Conservation (phyloP, 1,140 invertebrate genomes). For the Drosophila suzukii region DNA sequence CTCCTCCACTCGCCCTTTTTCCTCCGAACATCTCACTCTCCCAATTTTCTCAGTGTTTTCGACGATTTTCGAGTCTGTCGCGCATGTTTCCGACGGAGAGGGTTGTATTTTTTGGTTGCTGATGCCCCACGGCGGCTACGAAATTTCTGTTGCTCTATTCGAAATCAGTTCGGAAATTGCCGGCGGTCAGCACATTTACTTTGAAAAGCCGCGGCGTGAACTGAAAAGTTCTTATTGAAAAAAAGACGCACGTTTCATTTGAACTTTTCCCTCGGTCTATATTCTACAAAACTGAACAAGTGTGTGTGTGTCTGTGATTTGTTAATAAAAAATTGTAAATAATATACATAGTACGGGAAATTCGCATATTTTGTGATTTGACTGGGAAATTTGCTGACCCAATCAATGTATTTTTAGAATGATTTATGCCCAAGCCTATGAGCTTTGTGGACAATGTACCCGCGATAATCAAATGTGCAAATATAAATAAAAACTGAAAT, state of each 20-base stretch:
- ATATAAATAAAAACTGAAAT: background rate
- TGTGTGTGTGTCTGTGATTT: conserved; percentile 30
- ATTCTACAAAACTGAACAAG: background rate
- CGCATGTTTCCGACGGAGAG: conserved; percentile 52
- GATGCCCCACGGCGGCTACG: conserved; percentile 19
- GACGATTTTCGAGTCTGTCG: conserved; percentile 49
- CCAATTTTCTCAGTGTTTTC: conserved; percentile 25
- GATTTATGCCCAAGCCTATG: conserved; percentile 27
- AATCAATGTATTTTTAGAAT: conserved; percentile 47
- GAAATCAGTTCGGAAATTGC: conserved; percentile 80
- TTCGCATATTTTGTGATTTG: conserved; percentile 19
- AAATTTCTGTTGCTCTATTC: conserved; percentile 33
- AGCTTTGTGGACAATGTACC: background rate
- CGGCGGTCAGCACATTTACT: conserved; percentile 72
- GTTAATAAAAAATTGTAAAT: conserved; percentile 38
- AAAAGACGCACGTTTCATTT: conserved; percentile 9
- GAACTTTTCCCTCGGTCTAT: conserved; percentile 11
- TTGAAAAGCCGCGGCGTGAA: conserved; percentile 29
- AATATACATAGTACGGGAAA: conserved; percentile 20
- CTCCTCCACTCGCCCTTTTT: conserved; percentile 5
- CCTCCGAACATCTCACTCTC: conserved; percentile 5
- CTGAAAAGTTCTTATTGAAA: conserved; percentile 17
- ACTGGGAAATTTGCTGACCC: conserved; percentile 34
- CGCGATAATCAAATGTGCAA: background rate
- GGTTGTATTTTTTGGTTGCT: conserved; percentile 29